phyloP scores from a whole-genome alignment of 2,113 vertebrate species.

The Sprattus sprattus region DNA sequence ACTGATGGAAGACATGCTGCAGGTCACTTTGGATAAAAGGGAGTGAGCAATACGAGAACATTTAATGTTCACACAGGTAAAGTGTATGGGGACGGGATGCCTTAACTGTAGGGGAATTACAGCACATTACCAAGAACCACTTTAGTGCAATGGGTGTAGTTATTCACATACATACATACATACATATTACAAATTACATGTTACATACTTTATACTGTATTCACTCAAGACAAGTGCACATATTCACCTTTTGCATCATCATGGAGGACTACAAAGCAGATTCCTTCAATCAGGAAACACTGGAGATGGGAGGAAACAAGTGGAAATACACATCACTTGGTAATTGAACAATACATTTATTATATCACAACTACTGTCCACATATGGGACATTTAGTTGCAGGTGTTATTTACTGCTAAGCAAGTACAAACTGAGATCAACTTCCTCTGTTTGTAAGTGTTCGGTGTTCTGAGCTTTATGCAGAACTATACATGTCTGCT shows the following conservation, averaged over 20 bases:
- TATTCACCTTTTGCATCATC: constrained; percentile 56
- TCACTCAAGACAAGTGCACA: not conserved
- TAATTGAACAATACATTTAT: not conserved
- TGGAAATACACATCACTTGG: not conserved
- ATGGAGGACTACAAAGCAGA: constrained; percentile 33
- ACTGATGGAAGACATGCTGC: too few relatives aligned
- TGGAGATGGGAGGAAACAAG: not conserved
- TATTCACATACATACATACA: too few relatives aligned
- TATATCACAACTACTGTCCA: too few relatives aligned
- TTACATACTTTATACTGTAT: too few relatives aligned
- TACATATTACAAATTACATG: too few relatives aligned
- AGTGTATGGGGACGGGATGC: too few relatives aligned
- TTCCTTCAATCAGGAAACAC: constrained; percentile 28
- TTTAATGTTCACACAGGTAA: too few relatives aligned
- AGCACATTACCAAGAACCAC: too few relatives aligned
- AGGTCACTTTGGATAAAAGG: constrained; percentile 20
- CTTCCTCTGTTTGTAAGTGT: not conserved
- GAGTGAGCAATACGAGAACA: not conserved
- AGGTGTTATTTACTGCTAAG: not conserved
- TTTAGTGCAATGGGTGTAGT: too few relatives aligned
- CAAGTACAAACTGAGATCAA: not conserved
- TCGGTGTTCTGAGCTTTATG: not conserved
- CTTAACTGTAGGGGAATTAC: too few relatives aligned
- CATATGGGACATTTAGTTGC: not conserved
- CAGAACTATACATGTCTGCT: not conserved